Evolutionary conservation across 30 jellyfish, hydroid and myxozoan genomes (phyloP).

Genomic region (Hydractinia symbiolongicarpus): DNA sequence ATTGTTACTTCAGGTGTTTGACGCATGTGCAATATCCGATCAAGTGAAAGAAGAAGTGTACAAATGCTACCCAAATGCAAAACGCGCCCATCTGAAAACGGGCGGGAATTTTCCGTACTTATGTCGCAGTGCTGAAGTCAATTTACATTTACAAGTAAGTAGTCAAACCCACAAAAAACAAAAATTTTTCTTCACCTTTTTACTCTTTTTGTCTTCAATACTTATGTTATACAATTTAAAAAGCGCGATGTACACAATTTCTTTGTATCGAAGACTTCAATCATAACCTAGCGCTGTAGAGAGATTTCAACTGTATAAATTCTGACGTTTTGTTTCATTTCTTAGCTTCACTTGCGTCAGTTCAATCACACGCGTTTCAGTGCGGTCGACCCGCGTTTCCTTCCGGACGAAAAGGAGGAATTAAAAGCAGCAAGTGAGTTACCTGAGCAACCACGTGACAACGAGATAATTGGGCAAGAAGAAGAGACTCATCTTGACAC

Average conservation of each 20-base stretch:
- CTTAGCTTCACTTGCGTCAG: constrained; percentile 79
- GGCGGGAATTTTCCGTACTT: constrained; percentile 95
- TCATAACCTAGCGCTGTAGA: no score
- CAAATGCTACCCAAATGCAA: constrained; percentile 89
- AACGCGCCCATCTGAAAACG: constrained; percentile 87
- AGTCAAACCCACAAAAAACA: neutral
- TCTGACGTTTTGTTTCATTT: neutral
- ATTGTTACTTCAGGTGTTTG: constrained; percentile 57
- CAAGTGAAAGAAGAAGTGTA: constrained; percentile 92
- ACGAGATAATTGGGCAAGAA: neutral
- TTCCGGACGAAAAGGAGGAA: constrained; percentile 72
- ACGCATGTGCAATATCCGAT: constrained; percentile 92
- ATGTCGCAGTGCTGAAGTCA: constrained; percentile 95
- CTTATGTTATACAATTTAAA: neutral
- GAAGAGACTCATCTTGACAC: neutral
- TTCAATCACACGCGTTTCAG: constrained; percentile 79
- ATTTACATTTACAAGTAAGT: constrained; percentile 79
- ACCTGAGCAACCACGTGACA: neutral
- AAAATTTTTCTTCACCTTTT: constrained; percentile 3
- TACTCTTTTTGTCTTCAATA: neutral
- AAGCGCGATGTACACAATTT: no score
- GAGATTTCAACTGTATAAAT: no score
- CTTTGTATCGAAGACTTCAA: no score
- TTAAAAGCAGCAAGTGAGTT: neutral
- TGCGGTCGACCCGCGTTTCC: constrained; percentile 75